Evolutionary conservation across 2,888 invertebrate genomes (phyloP), one percentile per base, ranked within the genome.

Genomic region (Dolichopus griseipennis): DNA sequence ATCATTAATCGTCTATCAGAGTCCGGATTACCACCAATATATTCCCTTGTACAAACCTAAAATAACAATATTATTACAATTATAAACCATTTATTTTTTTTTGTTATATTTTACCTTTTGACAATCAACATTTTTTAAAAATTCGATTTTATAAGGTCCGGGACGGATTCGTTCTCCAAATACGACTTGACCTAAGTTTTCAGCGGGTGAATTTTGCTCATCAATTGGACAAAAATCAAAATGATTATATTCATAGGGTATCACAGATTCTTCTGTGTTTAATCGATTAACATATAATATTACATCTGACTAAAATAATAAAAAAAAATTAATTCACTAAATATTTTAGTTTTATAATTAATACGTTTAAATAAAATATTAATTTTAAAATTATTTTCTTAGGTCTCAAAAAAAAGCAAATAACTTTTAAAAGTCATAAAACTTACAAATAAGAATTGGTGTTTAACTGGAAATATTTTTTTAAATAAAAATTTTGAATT

Each of bases 91-190:
- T 27, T 27, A 27, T 27, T 4, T 27, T 27, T 43, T 18, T 43
- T 43, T 5, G 10, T 74, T 27, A 27, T n/a, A 27, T 27, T 27
- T 27, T 76, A 85, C 82, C 73, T 76, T 71, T 68, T 83, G 81
- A 78, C 92, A 91, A 10, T 83, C 83, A 37, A 85, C 81, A 78
- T 90, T 84, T 77, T 92, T 88, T 74, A 90, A 83, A 80, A 97
- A 98, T 73, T 89, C 86, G 62, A 97, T 90, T 81, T 90, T 87
- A 77, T 98, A 99, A 0, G 91, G 92, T 67, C 97, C 97, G 0
- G 97, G 93, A 67, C 96, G 85, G 77, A 99, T 98, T 76, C 99
- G 85, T 83, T 99, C 98, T n/a, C 99, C 99, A 80, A 99, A 98
- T 0, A 99, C 93, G 61, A 99, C 97, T 83, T 99, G 99, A 1